These are phyloP conservation scores for Sycophila sp. DNA, from an alignment of 1,140 invertebrate genomes.

Conservation along the genomic window DNA sequence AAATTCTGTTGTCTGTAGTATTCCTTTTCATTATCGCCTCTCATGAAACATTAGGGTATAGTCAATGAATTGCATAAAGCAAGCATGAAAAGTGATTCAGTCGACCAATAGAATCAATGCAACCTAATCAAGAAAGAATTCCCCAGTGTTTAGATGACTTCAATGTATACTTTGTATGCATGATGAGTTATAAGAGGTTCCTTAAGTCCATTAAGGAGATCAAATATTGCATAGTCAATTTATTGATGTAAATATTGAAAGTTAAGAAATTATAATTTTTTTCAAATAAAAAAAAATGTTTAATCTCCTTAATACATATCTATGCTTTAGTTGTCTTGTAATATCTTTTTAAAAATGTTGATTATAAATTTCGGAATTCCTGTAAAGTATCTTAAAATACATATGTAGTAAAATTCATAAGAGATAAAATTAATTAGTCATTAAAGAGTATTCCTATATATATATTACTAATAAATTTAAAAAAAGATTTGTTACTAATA, in stretches of 20 bases:
- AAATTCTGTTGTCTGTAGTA: conserved; percentile 31
- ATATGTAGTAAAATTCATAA: no score
- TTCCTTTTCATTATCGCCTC: conserved; percentile 24
- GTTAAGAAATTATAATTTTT: background rate
- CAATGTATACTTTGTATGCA: conserved; percentile 14
- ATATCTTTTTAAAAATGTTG: no score
- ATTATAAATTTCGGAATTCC: no score
- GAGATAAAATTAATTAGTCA: no score
- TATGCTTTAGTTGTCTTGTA: no score
- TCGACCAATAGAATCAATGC: conserved; percentile 3
- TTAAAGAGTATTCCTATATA: no score
- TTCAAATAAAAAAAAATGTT: background rate
- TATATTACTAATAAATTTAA: background rate
- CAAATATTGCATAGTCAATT: no score
- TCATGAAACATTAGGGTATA: background rate
- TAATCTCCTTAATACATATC: background rate
- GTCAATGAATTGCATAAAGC: conserved; percentile 6
- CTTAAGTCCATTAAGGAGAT: background rate
- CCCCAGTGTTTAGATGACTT: background rate
- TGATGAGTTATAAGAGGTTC: background rate
- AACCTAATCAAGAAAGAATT: conserved; percentile 12
- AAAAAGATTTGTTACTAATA: background rate
- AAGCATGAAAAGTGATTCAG: conserved; percentile 21
- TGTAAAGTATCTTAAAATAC: no score
- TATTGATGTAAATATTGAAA: no score